Percentiles rank a stretch among this genome's conserved stretches.
Conservation (phyloP, 1,140 invertebrate genomes). For the Macrotrachela quadricornifera region DNA sequence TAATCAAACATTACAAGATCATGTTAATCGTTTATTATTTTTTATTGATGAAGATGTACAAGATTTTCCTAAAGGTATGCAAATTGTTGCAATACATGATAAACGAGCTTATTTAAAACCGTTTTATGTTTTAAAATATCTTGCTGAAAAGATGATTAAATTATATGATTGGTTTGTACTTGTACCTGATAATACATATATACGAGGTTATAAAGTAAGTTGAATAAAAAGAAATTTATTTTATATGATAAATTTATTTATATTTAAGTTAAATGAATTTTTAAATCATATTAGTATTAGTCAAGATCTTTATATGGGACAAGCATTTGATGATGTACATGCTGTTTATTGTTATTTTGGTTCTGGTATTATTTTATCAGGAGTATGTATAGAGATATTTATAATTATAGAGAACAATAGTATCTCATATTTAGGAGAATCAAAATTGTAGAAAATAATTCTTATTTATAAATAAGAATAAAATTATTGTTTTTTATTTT, state of each 20-base stretch:
- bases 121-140: constrained; percentile 55
- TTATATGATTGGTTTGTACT: constrained; percentile 75
- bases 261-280: neutral
- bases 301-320: constrained; percentile 8
- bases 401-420: too few relatives aligned
- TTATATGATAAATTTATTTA: neutral
- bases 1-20: constrained; percentile 53
- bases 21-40: constrained; percentile 52
- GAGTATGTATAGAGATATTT: too few relatives aligned
- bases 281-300: constrained; percentile 6
- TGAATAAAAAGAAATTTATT: neutral
- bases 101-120: constrained; percentile 20
- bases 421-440: too few relatives aligned
- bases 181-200: constrained; percentile 52
- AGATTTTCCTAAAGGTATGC: constrained; percentile 26
- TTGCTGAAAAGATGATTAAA: constrained; percentile 61
- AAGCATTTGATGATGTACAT: neutral
- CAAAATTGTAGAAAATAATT: too few relatives aligned
- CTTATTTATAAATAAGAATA: too few relatives aligned
- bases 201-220: constrained; percentile 42
- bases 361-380: too few relatives aligned
- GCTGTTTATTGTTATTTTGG: too few relatives aligned
- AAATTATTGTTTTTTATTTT: too few relatives aligned
- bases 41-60: constrained; percentile 45
- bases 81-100: constrained; percentile 25